These are phyloP conservation scores for Drosophila heteroneura DNA, from an alignment of 2,888 invertebrate species.

Conservation along the genomic window DNA sequence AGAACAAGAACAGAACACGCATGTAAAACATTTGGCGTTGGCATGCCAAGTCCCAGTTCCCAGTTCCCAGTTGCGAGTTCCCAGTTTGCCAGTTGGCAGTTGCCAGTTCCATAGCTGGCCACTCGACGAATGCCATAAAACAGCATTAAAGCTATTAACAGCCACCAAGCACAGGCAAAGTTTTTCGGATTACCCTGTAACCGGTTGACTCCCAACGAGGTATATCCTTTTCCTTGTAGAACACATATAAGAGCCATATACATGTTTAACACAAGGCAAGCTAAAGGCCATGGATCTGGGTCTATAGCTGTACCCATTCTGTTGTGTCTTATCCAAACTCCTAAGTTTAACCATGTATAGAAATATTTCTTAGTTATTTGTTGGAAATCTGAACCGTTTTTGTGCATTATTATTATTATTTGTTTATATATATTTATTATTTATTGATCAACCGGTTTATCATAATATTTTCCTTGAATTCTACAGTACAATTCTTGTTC, in stretches of 20 bases:
- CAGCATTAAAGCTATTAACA: conserved; percentile 79
- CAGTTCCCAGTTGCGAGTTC: conserved; percentile 32
- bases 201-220: not conserved
- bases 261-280: not conserved
- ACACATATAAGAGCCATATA: not conserved
- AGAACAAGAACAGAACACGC: conserved; percentile 53
- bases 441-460: not conserved
- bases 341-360: accelerated
- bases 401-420: not conserved
- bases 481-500: not conserved
- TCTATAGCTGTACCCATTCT: not conserved
- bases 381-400: no score
- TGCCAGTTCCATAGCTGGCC: conserved; percentile 49
- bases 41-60: conserved; percentile 69
- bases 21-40: conserved; percentile 77
- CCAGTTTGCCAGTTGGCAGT: conserved; percentile 11
- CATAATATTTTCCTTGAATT: not conserved
- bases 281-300: not conserved
- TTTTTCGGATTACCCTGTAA: conserved; percentile 43
- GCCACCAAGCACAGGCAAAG: conserved; percentile 42
- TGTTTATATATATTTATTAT: not conserved
- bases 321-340: not conserved
- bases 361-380: no score
- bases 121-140: conserved; percentile 77
- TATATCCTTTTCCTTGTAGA: not conserved